phyloP scores from a whole-genome alignment of 2,113 vertebrate species.

The Lethenteron reissneri region DNA sequence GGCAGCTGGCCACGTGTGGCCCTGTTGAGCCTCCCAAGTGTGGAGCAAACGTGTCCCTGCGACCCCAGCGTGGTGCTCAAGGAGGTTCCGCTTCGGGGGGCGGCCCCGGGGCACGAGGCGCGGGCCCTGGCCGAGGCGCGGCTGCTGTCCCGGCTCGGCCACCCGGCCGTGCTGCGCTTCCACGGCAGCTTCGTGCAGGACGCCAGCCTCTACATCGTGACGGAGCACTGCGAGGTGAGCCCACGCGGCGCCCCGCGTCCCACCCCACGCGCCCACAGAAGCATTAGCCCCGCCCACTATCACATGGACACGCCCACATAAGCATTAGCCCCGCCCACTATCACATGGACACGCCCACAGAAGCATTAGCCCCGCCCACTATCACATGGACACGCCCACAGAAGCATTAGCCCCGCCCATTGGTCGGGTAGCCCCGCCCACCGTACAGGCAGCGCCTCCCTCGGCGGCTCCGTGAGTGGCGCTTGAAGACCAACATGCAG shows the following conservation, averaged over 20 bases:
- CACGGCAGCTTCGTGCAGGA: slow-evolving; percentile 42
- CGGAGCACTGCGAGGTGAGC: slow-evolving; percentile 55
- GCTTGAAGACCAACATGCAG: too few species aligned
- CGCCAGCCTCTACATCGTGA: slow-evolving; percentile 49
- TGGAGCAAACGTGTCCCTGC: too few species aligned
- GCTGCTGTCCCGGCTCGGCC: slow-evolving; percentile 42
- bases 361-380: not conserved
- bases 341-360: not conserved
- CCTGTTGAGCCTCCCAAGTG: too few species aligned
- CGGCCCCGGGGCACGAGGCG: slow-evolving; percentile 44
- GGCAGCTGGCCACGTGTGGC: too few species aligned
- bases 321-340: not conserved
- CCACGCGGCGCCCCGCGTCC: not conserved
- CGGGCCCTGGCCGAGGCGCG: slow-evolving; percentile 45
- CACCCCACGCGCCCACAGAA: not conserved
- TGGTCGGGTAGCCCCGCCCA: too few species aligned
- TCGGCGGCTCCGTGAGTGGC: too few species aligned
- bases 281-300: not conserved
- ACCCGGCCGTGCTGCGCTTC: slow-evolving; percentile 50
- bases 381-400: not conserved
- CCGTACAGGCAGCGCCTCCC: too few species aligned
- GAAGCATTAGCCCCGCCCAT: not conserved
- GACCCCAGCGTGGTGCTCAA: slow-evolving; percentile 44
- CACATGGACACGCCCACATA: not conserved
- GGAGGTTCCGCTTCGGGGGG: slow-evolving; percentile 36